phyloP scores from a whole-genome alignment of 2,113 vertebrate genomes.

The Peromyscus leucopus region DNA sequence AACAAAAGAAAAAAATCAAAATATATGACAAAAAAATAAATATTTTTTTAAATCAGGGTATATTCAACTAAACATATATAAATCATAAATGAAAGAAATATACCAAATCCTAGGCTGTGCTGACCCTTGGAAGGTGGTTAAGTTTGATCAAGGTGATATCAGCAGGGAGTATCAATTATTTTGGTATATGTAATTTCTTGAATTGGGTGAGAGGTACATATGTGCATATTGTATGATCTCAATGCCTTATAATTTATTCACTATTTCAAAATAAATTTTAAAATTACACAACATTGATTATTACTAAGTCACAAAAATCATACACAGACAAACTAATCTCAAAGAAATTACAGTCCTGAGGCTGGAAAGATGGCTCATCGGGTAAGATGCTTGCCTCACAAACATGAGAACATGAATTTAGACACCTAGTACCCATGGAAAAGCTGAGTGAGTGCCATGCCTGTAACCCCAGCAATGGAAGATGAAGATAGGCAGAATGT shows the following conservation, averaged over 20 bases:
- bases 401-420: background rate
- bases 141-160: conserved; percentile 30
- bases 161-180: background rate
- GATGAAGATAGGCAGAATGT: background rate
- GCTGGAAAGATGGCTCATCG: background rate
- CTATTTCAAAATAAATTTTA: conserved; percentile 49
- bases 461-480: background rate
- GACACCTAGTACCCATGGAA: background rate
- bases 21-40: background rate
- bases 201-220: background rate
- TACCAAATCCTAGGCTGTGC: background rate
- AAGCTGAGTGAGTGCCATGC: background rate
- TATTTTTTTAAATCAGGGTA: background rate
- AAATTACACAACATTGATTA: background rate
- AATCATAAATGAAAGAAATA: conserved; percentile 50
- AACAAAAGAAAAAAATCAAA: background rate
- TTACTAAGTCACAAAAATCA: conserved; percentile 8
- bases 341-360: background rate
- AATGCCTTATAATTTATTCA: background rate
- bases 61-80: conserved; percentile 33
- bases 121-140: background rate
- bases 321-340: conserved; percentile 18
- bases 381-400: background rate
- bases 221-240: background rate
- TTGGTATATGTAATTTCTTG: background rate